These are phyloP conservation scores for Microcebus murinus DNA, from an alignment of 2,113 vertebrate species.

Conservation along the genomic window DNA sequence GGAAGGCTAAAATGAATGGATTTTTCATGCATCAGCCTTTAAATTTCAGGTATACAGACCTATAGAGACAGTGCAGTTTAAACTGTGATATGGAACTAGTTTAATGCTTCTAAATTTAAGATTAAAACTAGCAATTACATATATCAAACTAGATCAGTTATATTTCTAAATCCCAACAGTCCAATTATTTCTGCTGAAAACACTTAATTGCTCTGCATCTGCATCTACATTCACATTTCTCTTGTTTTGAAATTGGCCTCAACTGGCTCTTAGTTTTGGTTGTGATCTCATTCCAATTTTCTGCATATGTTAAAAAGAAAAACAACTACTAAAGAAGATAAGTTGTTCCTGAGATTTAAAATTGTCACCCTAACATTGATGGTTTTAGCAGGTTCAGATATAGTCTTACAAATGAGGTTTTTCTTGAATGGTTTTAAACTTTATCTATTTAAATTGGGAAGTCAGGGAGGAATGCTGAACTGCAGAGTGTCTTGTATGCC, in stretches of 20 bases:
- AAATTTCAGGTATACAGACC: not conserved
- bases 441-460: not conserved
- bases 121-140: not conserved
- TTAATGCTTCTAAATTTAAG: not conserved
- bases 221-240: not conserved
- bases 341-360: conserved; percentile 21
- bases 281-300: not conserved
- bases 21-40: not conserved
- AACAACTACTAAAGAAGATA: not conserved
- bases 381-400: not conserved
- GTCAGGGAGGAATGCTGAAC: not conserved
- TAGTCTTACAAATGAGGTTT: not conserved
- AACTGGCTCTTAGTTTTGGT: not conserved
- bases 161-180: conserved; percentile 24
- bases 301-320: not conserved
- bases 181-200: conserved; percentile 35
- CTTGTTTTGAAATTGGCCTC: conserved; percentile 27
- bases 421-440: not conserved
- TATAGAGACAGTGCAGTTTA: not conserved
- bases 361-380: not conserved
- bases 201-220: not conserved
- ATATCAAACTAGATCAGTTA: not conserved
- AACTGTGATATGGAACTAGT: not conserved
- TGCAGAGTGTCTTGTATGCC: not conserved
- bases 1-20: not conserved